Conservation (phyloP, 2,797 vertebrate genomes). For the Oreochromis mossambicus region DNA sequence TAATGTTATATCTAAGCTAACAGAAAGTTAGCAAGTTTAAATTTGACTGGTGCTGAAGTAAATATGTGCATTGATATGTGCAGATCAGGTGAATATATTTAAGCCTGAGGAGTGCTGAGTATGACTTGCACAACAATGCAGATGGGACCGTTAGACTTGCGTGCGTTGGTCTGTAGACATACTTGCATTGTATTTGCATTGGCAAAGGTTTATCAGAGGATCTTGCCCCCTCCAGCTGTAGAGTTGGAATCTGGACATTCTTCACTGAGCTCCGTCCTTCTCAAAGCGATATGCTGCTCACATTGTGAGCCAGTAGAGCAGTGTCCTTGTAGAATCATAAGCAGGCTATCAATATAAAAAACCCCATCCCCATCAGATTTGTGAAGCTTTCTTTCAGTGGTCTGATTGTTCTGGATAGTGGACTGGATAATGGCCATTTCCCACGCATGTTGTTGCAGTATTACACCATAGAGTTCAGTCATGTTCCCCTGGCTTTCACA, state of each 20-base stretch:
- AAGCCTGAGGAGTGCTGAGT: neutral
- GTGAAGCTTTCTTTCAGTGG: neutral
- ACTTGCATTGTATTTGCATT: constrained; percentile 43
- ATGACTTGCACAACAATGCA: constrained; percentile 27
- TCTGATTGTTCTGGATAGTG: neutral
- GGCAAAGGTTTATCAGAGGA: constrained; percentile 47
- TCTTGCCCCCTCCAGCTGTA: constrained; percentile 50
- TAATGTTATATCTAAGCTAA: neutral
- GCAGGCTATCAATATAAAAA: neutral
- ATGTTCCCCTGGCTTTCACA: constrained; percentile 26
- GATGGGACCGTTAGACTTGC: constrained; percentile 23
- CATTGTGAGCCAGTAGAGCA: constrained; percentile 21
- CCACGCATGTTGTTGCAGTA: constrained; percentile 26
- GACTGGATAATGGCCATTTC: constrained; percentile 12
- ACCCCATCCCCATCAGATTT: neutral
- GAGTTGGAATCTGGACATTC: constrained; percentile 53
- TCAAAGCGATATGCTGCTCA: constrained; percentile 25
- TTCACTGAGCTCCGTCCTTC: constrained; percentile 44
- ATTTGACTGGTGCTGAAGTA: neutral
- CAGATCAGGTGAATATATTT: neutral
- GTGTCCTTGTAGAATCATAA: constrained; percentile 2
- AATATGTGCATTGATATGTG: neutral
- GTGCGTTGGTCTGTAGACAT: constrained; percentile 35
- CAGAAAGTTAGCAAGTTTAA: neutral
- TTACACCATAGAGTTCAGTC: constrained; percentile 26